Evolutionary conservation across 2,113 vertebrate species (phyloP).

Genomic region (Erinaceus europaeus): DNA sequence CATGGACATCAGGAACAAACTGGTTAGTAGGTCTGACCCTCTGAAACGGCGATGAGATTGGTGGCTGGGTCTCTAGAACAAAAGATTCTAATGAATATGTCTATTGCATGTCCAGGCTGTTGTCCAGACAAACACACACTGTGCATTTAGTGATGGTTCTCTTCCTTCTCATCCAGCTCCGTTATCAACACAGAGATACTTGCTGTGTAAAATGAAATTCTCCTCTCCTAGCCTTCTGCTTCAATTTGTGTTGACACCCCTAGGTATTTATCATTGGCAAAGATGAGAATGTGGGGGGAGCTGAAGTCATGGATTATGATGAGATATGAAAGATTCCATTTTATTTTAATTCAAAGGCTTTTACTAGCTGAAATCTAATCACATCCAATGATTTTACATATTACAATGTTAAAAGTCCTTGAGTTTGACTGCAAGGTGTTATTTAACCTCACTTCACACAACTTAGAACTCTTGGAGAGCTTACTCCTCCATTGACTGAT

Average conservation of each 20-base stretch:
- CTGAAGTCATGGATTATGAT: neutral
- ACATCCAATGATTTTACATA: neutral
- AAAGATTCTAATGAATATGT: neutral
- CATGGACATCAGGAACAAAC: constrained; percentile 93
- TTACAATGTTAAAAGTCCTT: neutral
- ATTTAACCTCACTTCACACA: neutral
- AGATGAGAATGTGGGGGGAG: neutral
- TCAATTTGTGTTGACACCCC: neutral
- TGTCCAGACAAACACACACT: neutral
- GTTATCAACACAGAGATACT: neutral
- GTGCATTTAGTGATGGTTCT: neutral
- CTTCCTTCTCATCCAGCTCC: too few species aligned
- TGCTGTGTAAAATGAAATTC: neutral
- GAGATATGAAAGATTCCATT: neutral
- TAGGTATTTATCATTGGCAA: neutral
- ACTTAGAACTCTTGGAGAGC: neutral
- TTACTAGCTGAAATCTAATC: neutral
- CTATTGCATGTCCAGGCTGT: neutral
- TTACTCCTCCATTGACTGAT: neutral
- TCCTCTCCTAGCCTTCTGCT: neutral
- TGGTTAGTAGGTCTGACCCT: constrained; percentile 82
- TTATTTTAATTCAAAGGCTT: neutral
- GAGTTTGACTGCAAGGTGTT: neutral
- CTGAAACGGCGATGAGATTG: neutral
- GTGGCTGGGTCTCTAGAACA: neutral